Evolutionary conservation across 2,113 vertebrate genomes (phyloP).

Genomic region (Tetraodon nigroviridis): DNA sequence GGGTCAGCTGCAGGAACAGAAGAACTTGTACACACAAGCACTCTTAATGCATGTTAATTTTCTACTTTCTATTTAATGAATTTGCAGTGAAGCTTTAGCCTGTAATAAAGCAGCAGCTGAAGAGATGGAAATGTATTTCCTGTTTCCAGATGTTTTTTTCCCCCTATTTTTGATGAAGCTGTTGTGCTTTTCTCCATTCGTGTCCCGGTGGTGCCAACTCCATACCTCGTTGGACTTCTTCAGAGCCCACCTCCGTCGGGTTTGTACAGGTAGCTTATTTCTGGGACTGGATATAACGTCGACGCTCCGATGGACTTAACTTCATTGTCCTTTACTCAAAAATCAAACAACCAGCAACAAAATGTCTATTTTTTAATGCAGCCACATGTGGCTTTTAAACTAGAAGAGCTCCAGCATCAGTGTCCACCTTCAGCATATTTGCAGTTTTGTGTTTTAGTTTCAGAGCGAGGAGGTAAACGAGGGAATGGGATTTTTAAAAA

Average conservation of each 20-base stretch:
- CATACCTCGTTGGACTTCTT: constrained; percentile 61
- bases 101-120: constrained; percentile 34
- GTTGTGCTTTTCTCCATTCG: constrained; percentile 31
- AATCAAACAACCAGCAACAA: constrained; percentile 61
- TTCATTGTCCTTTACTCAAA: constrained; percentile 10
- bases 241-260: constrained; percentile 35
- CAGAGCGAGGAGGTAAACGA: constrained; percentile 32
- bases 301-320: constrained; percentile 18
- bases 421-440: constrained; percentile 51
- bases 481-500: constrained; percentile 11
- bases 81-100: constrained; percentile 57
- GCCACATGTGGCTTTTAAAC: constrained; percentile 38
- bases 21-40: constrained; percentile 28
- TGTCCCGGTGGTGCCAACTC: constrained; percentile 58
- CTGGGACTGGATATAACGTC: constrained; percentile 22
- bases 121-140: constrained; percentile 13
- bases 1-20: constrained; percentile 14
- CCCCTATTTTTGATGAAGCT: constrained; percentile 24
- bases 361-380: constrained; percentile 69
- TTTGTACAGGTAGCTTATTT: constrained; percentile 47
- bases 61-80: constrained; percentile 54
- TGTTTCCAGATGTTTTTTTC: constrained; percentile 18
- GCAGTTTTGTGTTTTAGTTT: constrained; percentile 50
- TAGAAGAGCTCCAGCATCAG: constrained; percentile 25
- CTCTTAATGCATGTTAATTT: constrained; percentile 64